Evolutionary conservation across 2,797 vertebrate species (phyloP), one percentile per base, ranked within the genome.

Genomic region (Phylloscopus collybita): DNA sequence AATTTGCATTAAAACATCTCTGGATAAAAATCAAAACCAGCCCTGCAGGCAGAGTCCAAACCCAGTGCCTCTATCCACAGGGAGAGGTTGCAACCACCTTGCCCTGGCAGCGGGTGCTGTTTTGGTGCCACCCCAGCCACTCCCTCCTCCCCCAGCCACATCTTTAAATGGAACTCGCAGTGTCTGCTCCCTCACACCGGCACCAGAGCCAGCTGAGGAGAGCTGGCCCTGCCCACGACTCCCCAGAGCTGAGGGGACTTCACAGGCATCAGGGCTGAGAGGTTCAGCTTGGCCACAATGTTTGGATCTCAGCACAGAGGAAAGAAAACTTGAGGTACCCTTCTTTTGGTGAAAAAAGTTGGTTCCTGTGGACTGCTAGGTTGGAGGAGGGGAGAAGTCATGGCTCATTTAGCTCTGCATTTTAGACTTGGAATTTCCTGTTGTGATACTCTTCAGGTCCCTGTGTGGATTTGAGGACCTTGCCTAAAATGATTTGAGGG

Each of bases 261-360:
- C 65, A 32, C 1, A 0, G 22, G 20, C 27, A 3, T 19, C n/a
- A 59, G 80, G 13, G 42, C 47, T 19, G 25, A 62, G 59, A 70
- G 45, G n/a, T 62, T 81, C 86, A 42, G 45, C 92, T 67, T 60
- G n/a, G 86, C 70, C 67, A 75, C 82, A 45, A 94, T 93, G 76
- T 51, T 60, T 64, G 74, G 51, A 79, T 70, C 57, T 27, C 78
- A 13, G 74, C 73, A 82, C 0, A 14, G 67, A 95, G 40, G 40
- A 92, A 30, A 64, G 53, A 57, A 85, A 86, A 38, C 71, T 23
- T 97, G 86, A 96, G 96, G 96, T 97, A 96, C 51, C 23, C 49
- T 92, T 94, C 30, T 80, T 92, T 60, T 45, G 34, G 40, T 75
- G 76, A 67, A 90, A 80, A 85, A 85, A 26, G 17, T 5, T 29